Evolutionary conservation across 2,113 vertebrate species (phyloP), one percentile per base, ranked within the genome.

Genomic region (Spea bombifrons): DNA sequence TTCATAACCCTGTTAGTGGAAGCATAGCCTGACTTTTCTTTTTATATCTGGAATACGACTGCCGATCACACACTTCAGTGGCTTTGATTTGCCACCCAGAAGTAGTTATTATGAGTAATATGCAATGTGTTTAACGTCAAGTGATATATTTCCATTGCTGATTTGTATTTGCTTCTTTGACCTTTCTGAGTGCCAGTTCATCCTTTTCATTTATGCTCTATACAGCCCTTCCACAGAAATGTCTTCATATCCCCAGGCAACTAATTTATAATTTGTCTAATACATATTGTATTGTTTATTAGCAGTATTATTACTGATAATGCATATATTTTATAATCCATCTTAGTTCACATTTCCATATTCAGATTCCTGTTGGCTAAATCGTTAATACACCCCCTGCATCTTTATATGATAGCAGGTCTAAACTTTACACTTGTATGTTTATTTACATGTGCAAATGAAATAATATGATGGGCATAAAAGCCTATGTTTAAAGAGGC

Each of bases 51-150:
- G 49, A 68, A 68, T 74, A 80, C 68, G 59, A 73, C 73, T 80
- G 68, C 65, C 53, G 71, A 80, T 80, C 66, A 65, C 78, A 80
- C 45, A 64, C 78, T 66, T 73, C 78, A 63, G 64, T 80, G 78
- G 50, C 52, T 80, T 80, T 80, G 71, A 80, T 67, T 80, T 80
- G 78, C 68, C 78, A 80, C 68, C 78, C 70, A 67, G 30, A 80
- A 80, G 71, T 80, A 74, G 63, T 73, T 73, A 80, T 80, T 80
- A 80, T 80, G 64, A 68, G 65, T 80, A 80, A 80, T 80, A 80
- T 80, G 78, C 78, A 80, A 80, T 80, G 78, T 80, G 78, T 80
- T 80, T 74, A 80, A 80, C 78, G 68, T 80, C 64, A 68, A 64
- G 46, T 80, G 78, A 73, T 74, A 80, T 80, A 73, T 80, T 80